Base-by-base conservation (phyloP, 2,888 invertebrate species). In the Torymus texanus region DNA sequence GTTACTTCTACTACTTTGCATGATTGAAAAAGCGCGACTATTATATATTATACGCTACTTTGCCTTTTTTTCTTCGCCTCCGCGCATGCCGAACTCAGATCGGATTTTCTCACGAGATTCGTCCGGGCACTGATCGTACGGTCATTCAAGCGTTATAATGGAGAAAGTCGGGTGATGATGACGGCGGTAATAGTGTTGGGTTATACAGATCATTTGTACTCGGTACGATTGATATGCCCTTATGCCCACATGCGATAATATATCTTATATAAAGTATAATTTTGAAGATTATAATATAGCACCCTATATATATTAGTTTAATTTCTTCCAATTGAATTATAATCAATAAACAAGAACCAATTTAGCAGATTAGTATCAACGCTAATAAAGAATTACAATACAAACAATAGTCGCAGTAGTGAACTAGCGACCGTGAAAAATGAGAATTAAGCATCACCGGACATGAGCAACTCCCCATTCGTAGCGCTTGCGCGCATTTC, bases 51-150 rank as follows among this genome's bases (percentile, higher is more conserved):
- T n/a, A n/a, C 14, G 12, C 14, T 66, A 41, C 18, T n/a, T 12
- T 13, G 41, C 41, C 41, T 16, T 41, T 53, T 50, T 58, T 14
- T 58, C 63, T 53, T 51, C 62, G 10, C 53, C 59, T 13, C 10
- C 2, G 62, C 61, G 16, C 61, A 16, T 18, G 14, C 1, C n/a
- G 21, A 55, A 50, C 13, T 62, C 24, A 51, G 29, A 21, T 53
- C 74, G 11, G 74, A 80, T 71, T 71, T 80, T 80, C 80, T 78
- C 77, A 78, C 78, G 77, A 70, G 78, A 80, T 71, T 75, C 53
- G 50, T 50, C 21, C 16, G 58, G 1, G 1, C 8, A 41, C 59
- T 29, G 41, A 74, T 62, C 68, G 63, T 61, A n/a, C 12, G 61
- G 65, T 29, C 63, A 18, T 63, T 74, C 65, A 50, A 77, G 56